Percentiles rank a stretch among this genome's conserved stretches.
Conservation (phyloP, 2,888 invertebrate genomes). For the Athalia cordata region DNA sequence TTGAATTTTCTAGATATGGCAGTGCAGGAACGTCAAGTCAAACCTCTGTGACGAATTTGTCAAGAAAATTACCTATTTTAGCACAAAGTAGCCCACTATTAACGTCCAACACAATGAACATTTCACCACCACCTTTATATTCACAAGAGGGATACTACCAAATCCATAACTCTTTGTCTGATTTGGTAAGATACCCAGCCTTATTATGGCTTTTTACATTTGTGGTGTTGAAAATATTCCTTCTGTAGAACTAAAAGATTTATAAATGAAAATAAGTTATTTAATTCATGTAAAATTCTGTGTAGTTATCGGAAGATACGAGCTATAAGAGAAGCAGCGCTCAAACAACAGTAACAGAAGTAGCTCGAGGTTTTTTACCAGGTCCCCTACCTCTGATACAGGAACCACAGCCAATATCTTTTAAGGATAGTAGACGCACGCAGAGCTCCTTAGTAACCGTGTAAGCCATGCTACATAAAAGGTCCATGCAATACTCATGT, state of each 20-base stretch:
- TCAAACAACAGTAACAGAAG: conserved; percentile 41
- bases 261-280: conserved; percentile 9
- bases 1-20: conserved; percentile 56
- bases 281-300: background rate
- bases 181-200: conserved; percentile 56
- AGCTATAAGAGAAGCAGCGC: conserved; percentile 48
- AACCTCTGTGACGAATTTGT: conserved; percentile 55
- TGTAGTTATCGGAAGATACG: conserved; percentile 50
- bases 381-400: conserved; percentile 27
- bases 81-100: conserved; percentile 50
- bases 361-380: conserved; percentile 39
- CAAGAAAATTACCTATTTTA: conserved; percentile 57
- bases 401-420: conserved; percentile 25
- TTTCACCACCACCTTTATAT: conserved; percentile 49
- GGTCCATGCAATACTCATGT: background rate
- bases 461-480: conserved; percentile 70
- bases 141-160: conserved; percentile 58
- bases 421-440: conserved; percentile 58
- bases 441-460: conserved; percentile 77
- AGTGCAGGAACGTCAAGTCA: conserved; percentile 56
- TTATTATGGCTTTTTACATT: background rate
- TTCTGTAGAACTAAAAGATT: background rate
- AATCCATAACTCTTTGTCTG: conserved; percentile 52
- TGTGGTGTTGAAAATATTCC: background rate
- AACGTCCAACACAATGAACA: conserved; percentile 43